These are phyloP conservation scores for Brachystomella parvula DNA, from an alignment of 1,140 invertebrate genomes.

Conservation along the genomic window DNA sequence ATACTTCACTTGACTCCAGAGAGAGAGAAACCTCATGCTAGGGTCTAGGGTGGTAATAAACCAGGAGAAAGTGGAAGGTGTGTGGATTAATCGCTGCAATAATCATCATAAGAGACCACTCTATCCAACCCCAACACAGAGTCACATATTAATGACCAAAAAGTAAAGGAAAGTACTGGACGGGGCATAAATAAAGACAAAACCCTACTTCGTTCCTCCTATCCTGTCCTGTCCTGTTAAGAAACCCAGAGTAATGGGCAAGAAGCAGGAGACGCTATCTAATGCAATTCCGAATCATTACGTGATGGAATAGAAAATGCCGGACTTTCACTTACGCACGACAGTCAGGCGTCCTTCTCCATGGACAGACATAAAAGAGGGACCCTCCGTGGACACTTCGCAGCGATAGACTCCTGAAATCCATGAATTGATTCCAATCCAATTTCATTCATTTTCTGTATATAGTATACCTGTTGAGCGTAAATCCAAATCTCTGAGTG, in stretches of 20 bases:
- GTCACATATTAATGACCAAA: background rate
- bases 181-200: slow-evolving; percentile 4
- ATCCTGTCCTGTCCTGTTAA: slow-evolving; percentile 8
- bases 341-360: slow-evolving; percentile 35
- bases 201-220: background rate
- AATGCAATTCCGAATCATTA: background rate
- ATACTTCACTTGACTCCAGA: background rate
- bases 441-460: background rate
- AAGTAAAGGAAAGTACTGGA: too few species aligned
- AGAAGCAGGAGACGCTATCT: background rate
- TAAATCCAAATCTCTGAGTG: slow-evolving; percentile 26
- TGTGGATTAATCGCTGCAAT: background rate
- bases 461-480: slow-evolving; percentile 27
- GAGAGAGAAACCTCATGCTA: background rate
- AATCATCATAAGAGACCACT: background rate
- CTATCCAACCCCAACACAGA: background rate
- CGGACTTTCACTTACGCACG: slow-evolving; percentile 33
- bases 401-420: slow-evolving; percentile 31
- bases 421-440: background rate
- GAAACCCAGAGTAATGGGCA: slow-evolving; percentile 8
- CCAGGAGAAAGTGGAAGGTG: background rate
- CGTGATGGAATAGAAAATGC: background rate
- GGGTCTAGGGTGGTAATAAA: background rate
- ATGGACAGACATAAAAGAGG: slow-evolving; percentile 26
- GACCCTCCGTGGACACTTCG: slow-evolving; percentile 36